These are phyloP conservation scores for Caprella mutica DNA, from an alignment of 2,888 invertebrate genomes.

Conservation along the genomic window DNA sequence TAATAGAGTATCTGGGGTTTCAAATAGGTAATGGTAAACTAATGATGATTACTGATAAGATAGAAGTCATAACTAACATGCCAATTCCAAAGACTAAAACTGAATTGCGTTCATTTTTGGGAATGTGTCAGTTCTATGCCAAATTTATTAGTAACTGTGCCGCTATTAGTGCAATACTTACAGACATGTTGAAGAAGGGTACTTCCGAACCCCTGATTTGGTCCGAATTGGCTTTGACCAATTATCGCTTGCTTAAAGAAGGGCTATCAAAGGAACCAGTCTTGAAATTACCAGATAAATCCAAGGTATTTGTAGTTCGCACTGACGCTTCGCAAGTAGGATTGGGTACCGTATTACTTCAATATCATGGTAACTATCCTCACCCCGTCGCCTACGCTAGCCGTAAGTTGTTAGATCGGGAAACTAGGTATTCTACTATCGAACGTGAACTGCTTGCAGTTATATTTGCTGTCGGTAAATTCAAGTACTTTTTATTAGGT, in stretches of 20 bases:
- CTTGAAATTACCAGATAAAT: not conserved
- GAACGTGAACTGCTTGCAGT: not conserved
- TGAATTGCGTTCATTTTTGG: no score
- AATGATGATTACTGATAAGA: no score
- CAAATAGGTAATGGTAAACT: no score
- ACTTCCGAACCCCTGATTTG: not conserved
- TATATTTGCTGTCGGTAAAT: not conserved
- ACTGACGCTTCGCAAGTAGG: not conserved
- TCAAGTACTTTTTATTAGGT: not conserved
- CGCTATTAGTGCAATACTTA: no score
- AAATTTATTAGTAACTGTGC: no score
- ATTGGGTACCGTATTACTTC: not conserved
- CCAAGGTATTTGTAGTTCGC: not conserved
- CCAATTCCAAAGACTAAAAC: no score
- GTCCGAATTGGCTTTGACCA: not conserved
- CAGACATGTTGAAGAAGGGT: not conserved
- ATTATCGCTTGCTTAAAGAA: not conserved
- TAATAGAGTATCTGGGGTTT: no score
- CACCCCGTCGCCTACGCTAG: conserved; percentile 2
- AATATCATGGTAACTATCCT: not conserved
- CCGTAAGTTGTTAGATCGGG: not conserved
- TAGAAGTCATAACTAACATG: no score
- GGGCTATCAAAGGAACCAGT: not conserved
- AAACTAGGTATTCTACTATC: not conserved
- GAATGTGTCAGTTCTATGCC: no score